Percentiles rank a stretch among this genome's conserved stretches.
Evolutionary conservation across 2,113 vertebrate genomes (phyloP).

Genomic region (Taurulus bubalis): DNA sequence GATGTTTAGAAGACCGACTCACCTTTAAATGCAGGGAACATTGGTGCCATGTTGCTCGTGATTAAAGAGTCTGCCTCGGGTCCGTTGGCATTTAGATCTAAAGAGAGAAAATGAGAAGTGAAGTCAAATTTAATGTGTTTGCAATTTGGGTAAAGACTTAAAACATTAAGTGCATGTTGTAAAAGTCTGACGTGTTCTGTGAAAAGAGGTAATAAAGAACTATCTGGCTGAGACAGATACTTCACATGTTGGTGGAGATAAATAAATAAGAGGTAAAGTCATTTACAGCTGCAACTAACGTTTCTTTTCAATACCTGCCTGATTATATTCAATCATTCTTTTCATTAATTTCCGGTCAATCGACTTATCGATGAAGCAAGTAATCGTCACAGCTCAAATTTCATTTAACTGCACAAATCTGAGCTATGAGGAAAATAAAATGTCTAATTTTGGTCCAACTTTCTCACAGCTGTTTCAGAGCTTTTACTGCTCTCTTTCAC

Average conservation of each 20-base stretch:
- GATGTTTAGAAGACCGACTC: slow-evolving; percentile 27
- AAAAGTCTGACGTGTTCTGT: not conserved
- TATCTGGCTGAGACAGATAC: not conserved
- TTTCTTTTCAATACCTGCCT: not conserved
- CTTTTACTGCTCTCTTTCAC: slow-evolving; percentile 22
- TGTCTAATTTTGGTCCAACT: not conserved
- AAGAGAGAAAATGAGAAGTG: slow-evolving; percentile 20
- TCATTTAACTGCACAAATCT: not conserved
- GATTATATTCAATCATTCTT: not conserved
- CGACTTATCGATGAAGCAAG: not conserved
- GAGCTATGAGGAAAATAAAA: not conserved
- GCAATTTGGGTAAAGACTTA: not conserved
- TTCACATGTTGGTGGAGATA: not conserved
- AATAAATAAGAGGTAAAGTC: not conserved
- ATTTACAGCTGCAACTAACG: not conserved
- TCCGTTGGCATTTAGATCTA: slow-evolving; percentile 67
- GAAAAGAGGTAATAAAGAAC: not conserved
- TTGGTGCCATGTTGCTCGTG: slow-evolving; percentile 83
- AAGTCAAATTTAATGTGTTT: not conserved
- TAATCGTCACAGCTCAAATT: not conserved
- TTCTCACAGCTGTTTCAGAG: slow-evolving; percentile 11
- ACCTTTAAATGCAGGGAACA: slow-evolving; percentile 83
- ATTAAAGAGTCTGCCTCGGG: slow-evolving; percentile 75
- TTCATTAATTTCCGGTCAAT: not conserved
- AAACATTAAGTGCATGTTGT: slow-evolving; percentile 7